Evolutionary conservation across 1,140 invertebrate species (phyloP), one percentile per base, ranked within the genome.

Genomic region (Pachypeltis micranthus): DNA sequence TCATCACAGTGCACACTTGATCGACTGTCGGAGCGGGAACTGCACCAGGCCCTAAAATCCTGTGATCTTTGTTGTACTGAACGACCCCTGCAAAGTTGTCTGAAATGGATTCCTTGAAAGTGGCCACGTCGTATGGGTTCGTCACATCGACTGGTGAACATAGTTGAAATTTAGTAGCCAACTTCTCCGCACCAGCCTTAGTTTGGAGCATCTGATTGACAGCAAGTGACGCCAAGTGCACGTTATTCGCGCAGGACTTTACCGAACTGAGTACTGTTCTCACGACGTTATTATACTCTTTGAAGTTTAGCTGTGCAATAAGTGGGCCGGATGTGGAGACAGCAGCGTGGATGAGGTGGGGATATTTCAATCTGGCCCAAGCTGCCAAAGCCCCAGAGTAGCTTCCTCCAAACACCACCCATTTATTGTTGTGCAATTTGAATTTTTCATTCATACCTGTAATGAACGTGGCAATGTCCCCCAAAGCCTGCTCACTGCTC

Each of bases 11-110:
- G 80, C 64, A 62, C 10, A 63, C 19, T 26, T 64, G 44, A 44
- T 65, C 61, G 54, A 65, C 61, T 14, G 64, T 65, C 12, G 61
- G 39, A 21, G 61, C 57, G 3, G 59, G 47, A 1, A 59, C 58
- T 14, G 64, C 26, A 26, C 27, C 51, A 34, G 28, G 19, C 1
- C 58, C 67, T n/a, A n/a, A n/a, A 7, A 63, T 61, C 44, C 92
- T 78, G 74, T 97, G 96, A 69, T 96, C 93, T 73, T 92, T 90
- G 72, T 96, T 97, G 73, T 97, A 96, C 69, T 97, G 93, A 0
- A 95, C 92, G 56, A 96, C 80, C 34, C 85, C 90, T 2, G 86
- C 87, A 73, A 91, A 86, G 75, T 92, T 91, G 31, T 84, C 83
- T 2, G 91, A 87, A 16, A 96, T 72, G 54, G 79, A 82, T 69